Base-by-base conservation (phyloP, 2,888 invertebrate species). In the Ochropacha duplaris region DNA sequence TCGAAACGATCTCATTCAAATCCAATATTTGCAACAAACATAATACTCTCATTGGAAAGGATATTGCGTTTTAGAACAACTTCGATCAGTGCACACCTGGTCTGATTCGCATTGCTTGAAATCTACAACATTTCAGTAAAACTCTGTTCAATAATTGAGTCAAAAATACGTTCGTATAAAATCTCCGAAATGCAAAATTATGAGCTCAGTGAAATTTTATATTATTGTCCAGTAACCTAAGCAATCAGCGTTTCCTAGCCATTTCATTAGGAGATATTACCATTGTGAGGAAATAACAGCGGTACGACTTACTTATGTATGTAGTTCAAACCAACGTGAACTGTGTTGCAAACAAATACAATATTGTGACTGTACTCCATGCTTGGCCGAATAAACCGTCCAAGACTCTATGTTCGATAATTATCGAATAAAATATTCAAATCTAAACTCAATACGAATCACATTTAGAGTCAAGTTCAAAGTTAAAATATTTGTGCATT, bases 1-100 rank as follows among this genome's bases (percentile, higher is more conserved):
- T 31, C 26, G 26, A 56, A 31, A 39, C 22, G 6, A 36, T 52
- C 52, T 51, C 56, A 52, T 28, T n/a, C 49, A 24, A 52, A 31
- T 51, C 49, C 52, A 54, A 31, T 49, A 22, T 52, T 52, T 52
- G 31, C 52, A 19, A 31, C 31, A 22, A 52, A 19, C 31, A n/a
- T n/a, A 31, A 5, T 22, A 16, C 11, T 16, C 8, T n/a, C 19
- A 34, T 1, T 28, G 28, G 22, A 4, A 6, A 52, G n/a, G 34
- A 50, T 50, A 50, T 52, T 52, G 31, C 12, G 34, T 12, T 52
- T 22, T 31, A 12, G 22, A 31, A 19, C 34, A 31, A 24, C 22
- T 19, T 9, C 16, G 19, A 24, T 31, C 16, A 28, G 22, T 19
- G 31, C 31, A 51, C 51, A 51, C 31, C n/a, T n/a, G n/a, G n/a